Percentiles rank a stretch among this genome's conserved stretches.
phyloP scores from a whole-genome alignment of 1,140 invertebrate genomes.

The Pseudomyrmex dendroicus region DNA sequence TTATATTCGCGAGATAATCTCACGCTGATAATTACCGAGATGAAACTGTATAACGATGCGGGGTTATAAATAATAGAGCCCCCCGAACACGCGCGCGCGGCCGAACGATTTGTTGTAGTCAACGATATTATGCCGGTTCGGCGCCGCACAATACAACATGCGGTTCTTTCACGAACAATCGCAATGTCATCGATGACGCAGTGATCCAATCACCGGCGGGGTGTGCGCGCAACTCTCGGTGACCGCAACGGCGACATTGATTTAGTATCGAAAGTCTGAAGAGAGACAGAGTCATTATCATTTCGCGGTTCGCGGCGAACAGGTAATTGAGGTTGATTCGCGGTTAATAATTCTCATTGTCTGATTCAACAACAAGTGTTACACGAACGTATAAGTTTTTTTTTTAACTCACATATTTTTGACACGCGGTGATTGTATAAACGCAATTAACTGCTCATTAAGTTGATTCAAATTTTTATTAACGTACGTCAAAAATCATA shows the following conservation, averaged over 20 bases:
- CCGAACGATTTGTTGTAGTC: slow-evolving; percentile 26
- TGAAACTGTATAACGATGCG: slow-evolving; percentile 42
- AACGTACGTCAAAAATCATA: background rate
- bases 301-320: slow-evolving; percentile 11
- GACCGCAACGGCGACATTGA: slow-evolving; percentile 33
- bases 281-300: slow-evolving; percentile 30
- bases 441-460: background rate
- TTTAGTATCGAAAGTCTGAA: slow-evolving; percentile 39
- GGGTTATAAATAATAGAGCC: slow-evolving; percentile 42
- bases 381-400: background rate
- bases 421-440: background rate
- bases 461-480: background rate
- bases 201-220: slow-evolving; percentile 1
- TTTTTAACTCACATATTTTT: background rate
- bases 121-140: slow-evolving; percentile 40
- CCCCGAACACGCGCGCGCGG: background rate
- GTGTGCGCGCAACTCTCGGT: slow-evolving; percentile 15
- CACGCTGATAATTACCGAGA: slow-evolving; percentile 47
- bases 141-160: slow-evolving; percentile 12
- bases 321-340: slow-evolving; percentile 21
- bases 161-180: slow-evolving; percentile 40
- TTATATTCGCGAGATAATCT: slow-evolving; percentile 58
- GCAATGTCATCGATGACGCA: slow-evolving; percentile 40
- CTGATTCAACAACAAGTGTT: background rate
- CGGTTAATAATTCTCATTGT: slow-evolving; percentile 1